Percentiles rank a stretch among this genome's conserved stretches.
Conservation (phyloP, 2,888 invertebrate species). For the Orchestes rusci region DNA sequence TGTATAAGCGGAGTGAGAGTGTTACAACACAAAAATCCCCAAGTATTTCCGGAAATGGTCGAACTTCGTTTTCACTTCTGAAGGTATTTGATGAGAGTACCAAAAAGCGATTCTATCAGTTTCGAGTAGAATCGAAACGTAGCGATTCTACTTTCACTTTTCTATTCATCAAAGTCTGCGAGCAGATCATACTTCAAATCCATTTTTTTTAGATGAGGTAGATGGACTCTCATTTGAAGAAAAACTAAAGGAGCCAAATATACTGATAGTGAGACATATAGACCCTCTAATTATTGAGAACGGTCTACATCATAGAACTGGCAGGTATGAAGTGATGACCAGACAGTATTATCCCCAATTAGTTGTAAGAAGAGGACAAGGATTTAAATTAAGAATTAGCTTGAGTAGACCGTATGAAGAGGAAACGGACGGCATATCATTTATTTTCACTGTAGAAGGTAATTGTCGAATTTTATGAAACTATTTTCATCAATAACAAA, state of each 20-base stretch:
- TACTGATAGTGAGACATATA: conserved; percentile 63
- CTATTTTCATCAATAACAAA: background rate
- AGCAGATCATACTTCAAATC: background rate
- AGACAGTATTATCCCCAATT: conserved; percentile 51
- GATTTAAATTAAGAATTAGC: conserved; percentile 65
- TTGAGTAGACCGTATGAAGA: conserved; percentile 70
- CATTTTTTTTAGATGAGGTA: conserved; percentile 15
- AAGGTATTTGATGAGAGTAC: too few species aligned
- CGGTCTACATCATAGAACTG: conserved; percentile 69
- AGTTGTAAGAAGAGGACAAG: conserved; percentile 76
- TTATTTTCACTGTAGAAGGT: conserved; percentile 76
- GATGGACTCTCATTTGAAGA: conserved; percentile 30
- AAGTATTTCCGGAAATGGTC: too few species aligned
- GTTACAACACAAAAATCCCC: too few species aligned
- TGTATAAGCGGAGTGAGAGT: too few species aligned
- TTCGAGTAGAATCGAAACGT: too few species aligned
- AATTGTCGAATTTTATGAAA: conserved; percentile 18
- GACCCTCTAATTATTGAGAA: conserved; percentile 69
- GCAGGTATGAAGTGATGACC: conserved; percentile 68
- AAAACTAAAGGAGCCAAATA: conserved; percentile 36
- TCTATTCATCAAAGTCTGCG: too few species aligned
- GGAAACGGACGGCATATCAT: conserved; percentile 69
- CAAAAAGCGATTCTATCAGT: too few species aligned
- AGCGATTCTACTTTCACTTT: too few species aligned
- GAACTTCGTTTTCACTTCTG: too few species aligned